These are phyloP conservation scores for Pachymerium ferrugineum DNA, from an alignment of 2,888 invertebrate species.

Conservation along the genomic window DNA sequence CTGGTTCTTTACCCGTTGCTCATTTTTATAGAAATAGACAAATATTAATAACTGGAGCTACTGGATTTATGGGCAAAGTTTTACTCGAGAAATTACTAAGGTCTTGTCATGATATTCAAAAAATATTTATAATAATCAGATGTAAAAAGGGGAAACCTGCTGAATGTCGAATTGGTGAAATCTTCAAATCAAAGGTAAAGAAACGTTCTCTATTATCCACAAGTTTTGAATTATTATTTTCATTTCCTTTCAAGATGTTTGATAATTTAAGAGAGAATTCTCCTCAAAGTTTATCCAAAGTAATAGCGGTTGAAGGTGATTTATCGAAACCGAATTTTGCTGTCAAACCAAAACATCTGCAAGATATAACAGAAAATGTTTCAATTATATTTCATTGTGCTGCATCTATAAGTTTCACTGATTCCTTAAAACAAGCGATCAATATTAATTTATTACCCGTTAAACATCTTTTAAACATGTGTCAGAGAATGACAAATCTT, in stretches of 20 bases:
- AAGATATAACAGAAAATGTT: neutral
- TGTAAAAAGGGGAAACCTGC: neutral
- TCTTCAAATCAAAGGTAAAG: neutral
- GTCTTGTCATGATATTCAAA: neutral
- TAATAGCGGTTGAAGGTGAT: neutral
- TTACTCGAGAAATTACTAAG: neutral
- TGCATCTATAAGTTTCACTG: neutral
- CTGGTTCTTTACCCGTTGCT: neutral
- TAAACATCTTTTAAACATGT: neutral
- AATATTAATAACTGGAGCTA: neutral
- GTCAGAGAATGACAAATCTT: neutral
- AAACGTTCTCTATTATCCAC: no score
- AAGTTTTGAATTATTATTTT: neutral
- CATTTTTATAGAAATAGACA: neutral
- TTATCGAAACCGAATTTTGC: neutral
- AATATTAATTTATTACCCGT: neutral
- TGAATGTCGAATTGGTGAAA: neutral
- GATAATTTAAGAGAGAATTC: neutral
- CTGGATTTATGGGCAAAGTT: neutral
- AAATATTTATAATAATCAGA: neutral
- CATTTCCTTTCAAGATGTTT: neutral
- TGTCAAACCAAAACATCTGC: neutral
- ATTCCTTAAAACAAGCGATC: neutral
- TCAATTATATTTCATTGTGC: neutral
- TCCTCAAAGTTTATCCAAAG: neutral